Evolutionary conservation across 2,113 vertebrate species (phyloP).

Genomic region (Nothobranchius kuhntae): DNA sequence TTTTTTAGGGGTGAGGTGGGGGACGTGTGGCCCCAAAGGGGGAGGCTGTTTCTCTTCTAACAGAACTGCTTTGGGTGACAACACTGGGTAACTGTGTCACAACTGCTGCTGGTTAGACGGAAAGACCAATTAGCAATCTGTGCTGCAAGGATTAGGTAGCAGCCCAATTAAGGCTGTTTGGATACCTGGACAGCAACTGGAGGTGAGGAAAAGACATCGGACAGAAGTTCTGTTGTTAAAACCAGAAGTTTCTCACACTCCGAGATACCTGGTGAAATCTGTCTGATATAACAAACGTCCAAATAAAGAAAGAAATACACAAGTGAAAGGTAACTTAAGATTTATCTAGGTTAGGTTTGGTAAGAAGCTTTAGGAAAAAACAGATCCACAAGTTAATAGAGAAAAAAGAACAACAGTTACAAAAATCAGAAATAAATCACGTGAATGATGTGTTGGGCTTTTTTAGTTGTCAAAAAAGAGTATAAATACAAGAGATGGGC

Average conservation of each 20-base stretch:
- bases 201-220: background rate
- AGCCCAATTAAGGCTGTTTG: conserved; percentile 17
- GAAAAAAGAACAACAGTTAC: no score
- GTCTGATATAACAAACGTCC: no score
- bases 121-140: background rate
- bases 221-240: background rate
- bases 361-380: no score
- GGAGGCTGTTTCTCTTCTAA: conserved; percentile 11
- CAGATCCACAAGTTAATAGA: no score
- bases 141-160: background rate
- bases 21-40: background rate
- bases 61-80: conserved; percentile 15
- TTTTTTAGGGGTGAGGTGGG: background rate
- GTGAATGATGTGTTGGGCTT: no score
- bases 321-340: no score
- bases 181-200: conserved; percentile 7
- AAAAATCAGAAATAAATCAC: no score
- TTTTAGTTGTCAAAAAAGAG: no score
- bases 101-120: conserved; percentile 25
- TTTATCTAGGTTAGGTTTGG: no score
- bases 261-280: no score
- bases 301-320: no score
- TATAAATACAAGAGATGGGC: no score
- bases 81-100: conserved; percentile 9
- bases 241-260: background rate